Evolutionary conservation across 2,888 invertebrate species (phyloP), one percentile per base, ranked within the genome.

Genomic region (Tholera decimalis): DNA sequence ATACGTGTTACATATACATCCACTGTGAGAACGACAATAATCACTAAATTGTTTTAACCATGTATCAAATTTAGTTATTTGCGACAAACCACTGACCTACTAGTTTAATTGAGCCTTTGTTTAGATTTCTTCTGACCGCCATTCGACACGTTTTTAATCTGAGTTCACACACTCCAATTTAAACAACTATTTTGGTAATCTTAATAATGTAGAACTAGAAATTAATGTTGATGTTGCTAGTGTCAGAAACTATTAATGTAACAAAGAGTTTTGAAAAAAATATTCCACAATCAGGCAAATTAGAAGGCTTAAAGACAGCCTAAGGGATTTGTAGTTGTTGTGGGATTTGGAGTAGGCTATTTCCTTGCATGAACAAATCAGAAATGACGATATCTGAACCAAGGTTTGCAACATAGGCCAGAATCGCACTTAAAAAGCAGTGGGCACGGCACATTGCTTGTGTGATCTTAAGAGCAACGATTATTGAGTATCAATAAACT

Each of bases 11-110:
- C 74, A 81, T 74, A 64, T 61, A 33, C 73, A 69, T 24, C 22
- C 11, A 66, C 75, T 79, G 82, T 79, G 82, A 78, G 79, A 79
- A 79, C 59, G 60, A 79, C 61, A 77, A 70, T 54, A 68, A 80
- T 68, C 61, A 55, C 33, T 35, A 68, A 68, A 81, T 72, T 74
- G 63, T 81, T 60, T 51, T 41, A 66, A 70, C 66, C 73, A 66
- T 73, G 77, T 59, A 70, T 53, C 51, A 50, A n/a, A n/a, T n/a
- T n/a, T 60, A 47, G 22, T 63, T 70, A 62, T 62, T 63, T 39
- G 68, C 55, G 77, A 68, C 63, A 73, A 68, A 46, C 43, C 63
- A 65, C 68, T 80, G 65, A 68, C 78, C 79, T 37, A 74, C 28
- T 71, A 33, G 8, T 64, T 64, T 79, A 78, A 79, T 81, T 62